phyloP scores from a whole-genome alignment of 2,888 invertebrate genomes.

The Tetragonisca angustula region DNA sequence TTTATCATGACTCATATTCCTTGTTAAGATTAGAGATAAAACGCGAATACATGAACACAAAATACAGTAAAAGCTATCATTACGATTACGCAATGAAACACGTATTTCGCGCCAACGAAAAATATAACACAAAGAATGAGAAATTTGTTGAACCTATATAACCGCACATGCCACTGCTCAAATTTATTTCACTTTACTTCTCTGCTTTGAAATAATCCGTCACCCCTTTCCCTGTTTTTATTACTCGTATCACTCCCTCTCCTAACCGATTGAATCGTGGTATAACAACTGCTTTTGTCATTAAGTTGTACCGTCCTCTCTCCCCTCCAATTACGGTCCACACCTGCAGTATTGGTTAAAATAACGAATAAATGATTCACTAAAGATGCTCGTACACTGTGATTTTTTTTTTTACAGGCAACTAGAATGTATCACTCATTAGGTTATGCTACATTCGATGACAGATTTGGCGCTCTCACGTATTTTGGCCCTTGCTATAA shows the following conservation, averaged over 20 bases:
- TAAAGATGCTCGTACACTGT: conserved; percentile 39
- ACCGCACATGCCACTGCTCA: conserved; percentile 27
- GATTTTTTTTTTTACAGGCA: conserved; percentile 25
- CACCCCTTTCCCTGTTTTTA: conserved; percentile 29
- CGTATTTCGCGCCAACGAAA: conserved; percentile 53
- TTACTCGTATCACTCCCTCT: conserved; percentile 38
- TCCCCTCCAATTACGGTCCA: conserved; percentile 40
- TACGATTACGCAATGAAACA: conserved; percentile 45
- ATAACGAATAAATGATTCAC: conserved; percentile 34
- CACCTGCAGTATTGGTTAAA: conserved; percentile 43
- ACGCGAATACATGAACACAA: not conserved
- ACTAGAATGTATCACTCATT: conserved; percentile 49
- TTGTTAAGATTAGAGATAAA: conserved; percentile 21
- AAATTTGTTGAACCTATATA: conserved; percentile 34
- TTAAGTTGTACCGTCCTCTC: conserved; percentile 43
- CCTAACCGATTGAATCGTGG: conserved; percentile 32
- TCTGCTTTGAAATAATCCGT: conserved; percentile 22
- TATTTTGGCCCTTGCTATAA: conserved; percentile 35
- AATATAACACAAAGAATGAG: conserved; percentile 3
- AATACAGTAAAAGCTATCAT: conserved; percentile 21
- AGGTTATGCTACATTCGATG: conserved; percentile 48
- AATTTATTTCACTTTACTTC: conserved; percentile 42
- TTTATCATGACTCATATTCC: not conserved
- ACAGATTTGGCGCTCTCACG: conserved; percentile 30
- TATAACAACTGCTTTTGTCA: conserved; percentile 49